Base-by-base conservation (phyloP, 1,140 invertebrate species). In the Micrasema longulum region DNA sequence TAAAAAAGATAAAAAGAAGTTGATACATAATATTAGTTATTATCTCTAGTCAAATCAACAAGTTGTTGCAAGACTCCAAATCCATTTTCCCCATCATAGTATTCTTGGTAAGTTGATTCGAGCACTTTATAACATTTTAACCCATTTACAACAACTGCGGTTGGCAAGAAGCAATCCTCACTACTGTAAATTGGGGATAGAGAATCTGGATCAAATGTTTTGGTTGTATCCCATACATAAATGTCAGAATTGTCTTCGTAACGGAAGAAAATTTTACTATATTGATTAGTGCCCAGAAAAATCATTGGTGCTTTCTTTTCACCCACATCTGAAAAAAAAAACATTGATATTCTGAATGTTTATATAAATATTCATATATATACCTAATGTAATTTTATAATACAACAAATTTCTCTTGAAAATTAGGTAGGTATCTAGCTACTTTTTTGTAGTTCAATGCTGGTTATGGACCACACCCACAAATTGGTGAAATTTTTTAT, bases 71-170 rank as follows among this genome's bases (percentile, higher is more conserved):
- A 14, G 16, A 43, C 57, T 43, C 69, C 73, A 38, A 47, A 20
- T 20, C 68, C 63, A 50, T 45, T 66, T n/a, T 38, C 36, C 11
- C 53, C 38, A 43, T 41, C 20, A 7, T 71, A 35, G 64, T 52
- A 74, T 11, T 74, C 73, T 53, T 63, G 63, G 11, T 63, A 71
- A 14, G 64, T 74, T 4, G 73, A 74, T 18, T 74, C 68, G 1
- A 74, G 43, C 1, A 74, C 73, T 63, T 74, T 74, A 11, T 70
- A 45, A 35, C 55, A 41, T 64, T 48, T 74, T 2, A 64, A 38
- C 31, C 22, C 9, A 41, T 74, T 64, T 1, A 53, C 18, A 18
- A 65, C 26, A 3, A 74, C 69, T 10, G 69, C 23, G 7, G 73
- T 74, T 1, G 73, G 53, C 5, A 71, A 9, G 53, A 74, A 74